Evolutionary conservation across 92 coral and sea anemone genomes (phyloP).

Genomic region (Ricordea florida): DNA sequence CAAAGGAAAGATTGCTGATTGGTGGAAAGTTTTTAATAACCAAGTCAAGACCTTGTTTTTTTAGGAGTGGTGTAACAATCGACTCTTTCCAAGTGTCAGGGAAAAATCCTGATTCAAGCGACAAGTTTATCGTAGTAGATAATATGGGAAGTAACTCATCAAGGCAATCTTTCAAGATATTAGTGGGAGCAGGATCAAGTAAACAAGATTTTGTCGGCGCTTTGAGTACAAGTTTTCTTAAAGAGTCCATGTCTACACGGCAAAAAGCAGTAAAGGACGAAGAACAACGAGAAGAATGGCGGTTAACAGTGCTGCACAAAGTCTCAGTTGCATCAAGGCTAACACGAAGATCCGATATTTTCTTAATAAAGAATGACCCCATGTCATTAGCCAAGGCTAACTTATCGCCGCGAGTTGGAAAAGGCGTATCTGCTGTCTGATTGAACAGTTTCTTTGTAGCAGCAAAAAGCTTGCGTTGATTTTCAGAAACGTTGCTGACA

Average conservation of each 20-base stretch:
- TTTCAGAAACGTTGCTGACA: too few relatives aligned
- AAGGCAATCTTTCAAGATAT: neutral
- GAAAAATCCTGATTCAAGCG: too few relatives aligned
- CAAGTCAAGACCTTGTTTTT: too few relatives aligned
- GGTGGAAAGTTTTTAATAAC: too few relatives aligned
- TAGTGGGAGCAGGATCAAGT: conserved; percentile 3
- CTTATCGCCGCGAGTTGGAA: conserved; percentile 19
- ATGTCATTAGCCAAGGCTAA: conserved; percentile 24
- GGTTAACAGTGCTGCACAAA: conserved; percentile 19
- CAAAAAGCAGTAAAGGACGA: too few relatives aligned
- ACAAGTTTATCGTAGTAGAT: neutral
- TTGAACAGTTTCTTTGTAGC: conserved; percentile 9
- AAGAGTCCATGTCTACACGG: conserved; percentile 3
- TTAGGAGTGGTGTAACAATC: too few relatives aligned
- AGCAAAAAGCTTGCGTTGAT: conserved; percentile 30
- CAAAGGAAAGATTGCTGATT: too few relatives aligned
- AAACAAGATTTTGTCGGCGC: conserved; percentile 2
- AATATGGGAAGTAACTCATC: conserved; percentile 3
- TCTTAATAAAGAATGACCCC: conserved; percentile 33
- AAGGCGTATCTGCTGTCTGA: conserved; percentile 12
- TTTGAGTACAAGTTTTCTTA: neutral
- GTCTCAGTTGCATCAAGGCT: conserved; percentile 7
- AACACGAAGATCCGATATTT: conserved; percentile 8
- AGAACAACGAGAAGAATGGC: conserved; percentile 17
- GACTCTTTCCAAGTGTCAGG: too few relatives aligned